These are phyloP conservation scores for Xiphophorus couchianus DNA, from an alignment of 2,113 vertebrate species.

Conservation along the genomic window DNA sequence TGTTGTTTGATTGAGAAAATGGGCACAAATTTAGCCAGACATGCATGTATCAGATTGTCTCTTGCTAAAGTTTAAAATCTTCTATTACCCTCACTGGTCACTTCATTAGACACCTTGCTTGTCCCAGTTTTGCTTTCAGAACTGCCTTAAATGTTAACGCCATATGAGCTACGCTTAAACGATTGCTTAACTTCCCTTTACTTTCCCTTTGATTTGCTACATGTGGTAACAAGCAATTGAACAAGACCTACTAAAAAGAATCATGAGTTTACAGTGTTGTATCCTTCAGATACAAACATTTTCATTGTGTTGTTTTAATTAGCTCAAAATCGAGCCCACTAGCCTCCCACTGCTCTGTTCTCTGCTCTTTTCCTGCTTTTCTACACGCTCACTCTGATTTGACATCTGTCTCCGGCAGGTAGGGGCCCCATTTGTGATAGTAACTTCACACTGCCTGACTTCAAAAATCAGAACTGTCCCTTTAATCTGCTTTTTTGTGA, in stretches of 20 bases:
- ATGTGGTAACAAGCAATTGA: neutral
- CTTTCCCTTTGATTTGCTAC: neutral
- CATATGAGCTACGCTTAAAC: too few relatives aligned
- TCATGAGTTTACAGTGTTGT: neutral
- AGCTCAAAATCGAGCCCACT: neutral
- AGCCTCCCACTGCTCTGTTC: neutral
- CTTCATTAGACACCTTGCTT: too few relatives aligned
- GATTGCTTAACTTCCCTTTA: too few relatives aligned
- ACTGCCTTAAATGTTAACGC: too few relatives aligned
- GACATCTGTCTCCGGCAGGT: neutral
- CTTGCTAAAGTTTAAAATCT: too few relatives aligned
- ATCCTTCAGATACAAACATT: neutral
- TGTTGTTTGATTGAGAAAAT: too few relatives aligned
- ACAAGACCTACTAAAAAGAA: neutral
- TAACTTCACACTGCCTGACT: neutral
- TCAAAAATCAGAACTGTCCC: neutral
- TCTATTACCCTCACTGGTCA: too few relatives aligned
- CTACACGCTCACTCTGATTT: neutral
- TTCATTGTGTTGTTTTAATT: too few relatives aligned
- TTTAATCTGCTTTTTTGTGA: conserved; percentile 59
- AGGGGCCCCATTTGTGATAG: neutral
- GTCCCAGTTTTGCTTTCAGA: too few relatives aligned
- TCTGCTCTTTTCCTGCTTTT: neutral
- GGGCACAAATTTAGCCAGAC: too few relatives aligned
- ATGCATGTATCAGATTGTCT: too few relatives aligned